Percentiles rank a stretch among this genome's conserved stretches.
These are phyloP conservation scores for Forbesichthys agassizii DNA, from an alignment of 2,113 vertebrate genomes.

Conservation along the genomic window DNA sequence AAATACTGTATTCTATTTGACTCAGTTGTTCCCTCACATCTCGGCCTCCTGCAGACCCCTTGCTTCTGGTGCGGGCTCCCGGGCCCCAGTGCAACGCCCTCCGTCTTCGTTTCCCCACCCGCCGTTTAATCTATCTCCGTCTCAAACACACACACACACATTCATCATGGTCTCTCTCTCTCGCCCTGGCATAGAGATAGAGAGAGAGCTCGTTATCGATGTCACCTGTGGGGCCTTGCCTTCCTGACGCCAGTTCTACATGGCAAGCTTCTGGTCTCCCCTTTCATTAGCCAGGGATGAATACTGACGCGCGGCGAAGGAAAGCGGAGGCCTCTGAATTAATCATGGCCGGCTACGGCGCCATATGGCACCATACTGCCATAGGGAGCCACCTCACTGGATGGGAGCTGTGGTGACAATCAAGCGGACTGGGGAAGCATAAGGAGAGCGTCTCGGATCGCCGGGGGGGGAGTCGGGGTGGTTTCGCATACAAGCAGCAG, in stretches of 20 bases:
- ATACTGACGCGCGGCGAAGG: background rate
- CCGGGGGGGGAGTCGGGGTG: background rate
- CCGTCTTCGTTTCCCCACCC: slow-evolving; percentile 7
- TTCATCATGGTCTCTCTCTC: no score
- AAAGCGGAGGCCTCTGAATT: slow-evolving; percentile 25
- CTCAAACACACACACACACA: background rate
- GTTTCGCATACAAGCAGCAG: no score
- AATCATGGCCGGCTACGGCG: slow-evolving; percentile 34
- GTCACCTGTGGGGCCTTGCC: slow-evolving; percentile 48
- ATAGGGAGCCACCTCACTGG: background rate
- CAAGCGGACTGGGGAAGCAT: no score
- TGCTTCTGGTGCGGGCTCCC: slow-evolving; percentile 37
- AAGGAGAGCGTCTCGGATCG: no score
- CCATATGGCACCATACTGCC: slow-evolving; percentile 41
- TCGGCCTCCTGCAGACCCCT: slow-evolving; percentile 35
- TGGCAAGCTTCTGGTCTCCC: slow-evolving; percentile 19
- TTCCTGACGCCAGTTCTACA: slow-evolving; percentile 41
- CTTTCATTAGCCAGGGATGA: slow-evolving; percentile 45
- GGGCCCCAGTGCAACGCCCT: slow-evolving; percentile 29
- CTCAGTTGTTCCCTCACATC: slow-evolving; percentile 63
- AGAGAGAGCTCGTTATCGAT: slow-evolving; percentile 47
- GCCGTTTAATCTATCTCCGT: background rate
- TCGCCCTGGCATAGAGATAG: no score
- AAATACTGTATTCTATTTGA: slow-evolving; percentile 41
- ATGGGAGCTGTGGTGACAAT: slow-evolving; percentile 11